Base-by-base conservation (phyloP, 2,113 vertebrate species). In the Cisticola juncidis region DNA sequence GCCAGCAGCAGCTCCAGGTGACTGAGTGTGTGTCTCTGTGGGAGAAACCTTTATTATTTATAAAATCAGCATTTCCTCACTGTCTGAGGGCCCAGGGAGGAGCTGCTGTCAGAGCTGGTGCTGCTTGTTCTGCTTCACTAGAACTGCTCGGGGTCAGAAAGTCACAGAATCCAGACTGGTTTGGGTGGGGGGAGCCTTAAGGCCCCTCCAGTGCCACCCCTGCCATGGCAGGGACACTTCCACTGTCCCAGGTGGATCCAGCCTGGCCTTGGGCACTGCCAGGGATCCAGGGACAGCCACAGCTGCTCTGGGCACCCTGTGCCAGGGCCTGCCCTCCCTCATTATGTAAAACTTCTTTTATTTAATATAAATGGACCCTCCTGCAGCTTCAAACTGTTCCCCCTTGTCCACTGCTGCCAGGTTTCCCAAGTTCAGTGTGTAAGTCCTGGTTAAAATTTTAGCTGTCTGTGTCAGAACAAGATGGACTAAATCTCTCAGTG, bases 201-300 rank as follows among this genome's bases (percentile, higher is more conserved):
- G 2, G 13, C 1, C 5, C 45, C 21, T 0, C 38, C 29, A 36
- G 6, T 25, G 0, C 50, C 58, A 35, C 5, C 25, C 35, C 29
- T 22, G 35, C 25, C 66, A 14, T 15, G 25, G n/a, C 76, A 72
- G 35, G 66, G 76, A 36, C 86, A 26, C 9, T 87, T 0, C 48
- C 56, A 10, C 50, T 23, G 2, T 7, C 31, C 86, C 66, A 72
- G 85, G 3, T n/a, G n/a, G n/a, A n/a, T 25, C 56, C 74, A 62
- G 0, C 33, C 51, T 81, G 58, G 26, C 31, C 58, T 36, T 11
- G 65, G 74, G 0, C 74, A 64, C 35, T 80, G 7, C 66, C 76
- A 72, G 66, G 66, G 57, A 42, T 64, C 5, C 81, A 85, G 74
- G 57, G 85, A 22, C 35, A 56, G 29, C 56, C n/a, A 1, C 64